Base-by-base conservation (phyloP, 2,797 vertebrate species). In the Agapornis canus region DNA sequence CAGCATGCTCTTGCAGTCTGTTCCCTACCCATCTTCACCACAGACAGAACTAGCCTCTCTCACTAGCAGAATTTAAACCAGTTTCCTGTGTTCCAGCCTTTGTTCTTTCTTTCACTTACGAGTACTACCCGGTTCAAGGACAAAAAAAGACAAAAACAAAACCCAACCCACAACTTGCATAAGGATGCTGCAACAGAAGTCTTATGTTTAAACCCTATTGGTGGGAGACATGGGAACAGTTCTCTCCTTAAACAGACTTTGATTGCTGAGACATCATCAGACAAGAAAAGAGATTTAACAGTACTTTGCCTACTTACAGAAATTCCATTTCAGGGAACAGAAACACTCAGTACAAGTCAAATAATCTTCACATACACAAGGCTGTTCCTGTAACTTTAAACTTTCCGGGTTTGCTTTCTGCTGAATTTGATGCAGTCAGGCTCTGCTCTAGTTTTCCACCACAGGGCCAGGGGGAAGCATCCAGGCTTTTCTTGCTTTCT, bases 321-420 rank as follows among this genome's bases (percentile, higher is more conserved):
- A 54, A 45, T 48, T 86, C 57, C 54, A 48, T 70, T 75, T 86
- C 73, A 84, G 52, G 59, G 72, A 71, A 85, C 37, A 61, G 52
- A 56, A 56, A 56, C n/a, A 77, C 42, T 37, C 68, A 64, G 52
- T 17, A 10, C 35, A 75, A 65, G 52, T 35, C 43, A 84, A 77
- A 21, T 56, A 76, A 85, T 21, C 6, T 59, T 40, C 60, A 70
- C 5, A 47, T 8, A 47, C 16, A 72, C 40, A 54, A 47, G 31
- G 13, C 57, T 65, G 32, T 52, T 89, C 52, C 63, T 11, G 4
- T 39, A 75, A 52, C 63, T 35, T 42, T 49, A 29, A 82, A 64
- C 19, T 72, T 90, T 21, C 76, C 47, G n/a, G 61, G 66, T 73
- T 78, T 86, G 16, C 14, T 77, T 69, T 86, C 29, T 57, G 43